phyloP scores from a whole-genome alignment of 1,140 invertebrate genomes.

The Cherax destructor region DNA sequence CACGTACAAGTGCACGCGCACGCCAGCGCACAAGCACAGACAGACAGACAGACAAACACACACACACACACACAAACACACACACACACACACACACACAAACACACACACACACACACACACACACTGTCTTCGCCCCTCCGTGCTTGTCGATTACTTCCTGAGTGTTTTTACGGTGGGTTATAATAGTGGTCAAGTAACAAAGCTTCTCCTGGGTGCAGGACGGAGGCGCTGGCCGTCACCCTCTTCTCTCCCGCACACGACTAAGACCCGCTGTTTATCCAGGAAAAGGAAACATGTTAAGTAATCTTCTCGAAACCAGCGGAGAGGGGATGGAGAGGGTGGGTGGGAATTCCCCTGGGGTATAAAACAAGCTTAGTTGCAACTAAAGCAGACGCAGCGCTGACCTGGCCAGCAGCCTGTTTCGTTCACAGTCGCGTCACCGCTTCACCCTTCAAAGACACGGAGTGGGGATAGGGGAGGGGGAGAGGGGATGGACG shows the following conservation, averaged over 20 bases:
- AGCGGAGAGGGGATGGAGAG: not conserved
- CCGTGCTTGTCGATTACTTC: too few species aligned
- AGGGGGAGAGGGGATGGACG: not conserved
- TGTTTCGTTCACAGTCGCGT: not conserved
- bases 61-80: too few species aligned
- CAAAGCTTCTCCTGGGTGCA: too few species aligned
- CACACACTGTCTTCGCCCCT: too few species aligned
- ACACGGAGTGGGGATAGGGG: not conserved
- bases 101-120: too few species aligned
- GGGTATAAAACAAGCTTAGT: constrained; percentile 17
- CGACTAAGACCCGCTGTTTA: constrained; percentile 30
- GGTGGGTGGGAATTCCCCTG: not conserved
- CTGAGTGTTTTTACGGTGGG: too few species aligned
- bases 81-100: too few species aligned
- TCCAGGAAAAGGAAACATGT: constrained; percentile 1
- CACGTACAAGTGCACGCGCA: not conserved
- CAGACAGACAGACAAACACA: not conserved
- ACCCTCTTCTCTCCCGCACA: not conserved
- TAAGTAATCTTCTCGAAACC: constrained; percentile 43
- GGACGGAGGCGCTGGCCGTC: too few species aligned
- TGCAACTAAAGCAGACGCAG: not conserved
- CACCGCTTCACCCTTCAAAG: not conserved
- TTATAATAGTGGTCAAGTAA: too few species aligned
- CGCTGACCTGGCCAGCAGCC: not conserved
- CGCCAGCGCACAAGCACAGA: not conserved